Evolutionary conservation across 2,888 invertebrate species (phyloP), one percentile per base, ranked within the genome.

Genomic region (Pachydiplax longipennis): DNA sequence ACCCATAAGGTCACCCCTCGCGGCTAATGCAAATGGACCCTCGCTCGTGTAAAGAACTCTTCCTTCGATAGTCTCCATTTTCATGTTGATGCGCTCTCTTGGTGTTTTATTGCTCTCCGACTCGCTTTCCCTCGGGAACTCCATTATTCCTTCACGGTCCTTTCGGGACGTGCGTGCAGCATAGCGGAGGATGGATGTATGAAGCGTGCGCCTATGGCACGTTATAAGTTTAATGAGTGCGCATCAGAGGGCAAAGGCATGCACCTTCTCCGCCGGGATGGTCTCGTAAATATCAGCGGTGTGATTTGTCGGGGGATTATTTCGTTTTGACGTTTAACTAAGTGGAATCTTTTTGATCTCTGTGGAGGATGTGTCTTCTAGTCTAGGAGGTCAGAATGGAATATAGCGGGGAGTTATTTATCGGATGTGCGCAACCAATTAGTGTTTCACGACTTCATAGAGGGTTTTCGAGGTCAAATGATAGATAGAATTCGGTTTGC

Each of bases 381-480:
- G 6, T 53, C 31, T 22, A 25, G 31, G 87, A n/a, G 37, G 35
- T 65, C 65, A 87, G 37, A 65, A 87, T 87, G 87, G 87, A 40
- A 37, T 53, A 87, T 61, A 18, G 73, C 65, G 40, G 87, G 82
- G 87, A 35, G 61, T 87, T 37, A 87, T 87, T 87, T 61, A 87
- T 87, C 37, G 87, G 87, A n/a, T 6, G 35, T 22, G 87, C n/a
- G 35, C 87, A 22, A 10, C 87, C 87, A 87, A 87, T 87, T 87
- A 87, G 87, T 37, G 87, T 61, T 87, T 87, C 87, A 87, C 61
- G 87, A 61, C 87, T 87, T 87, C 87, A 87, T 87, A 87, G 58
- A 87, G 40, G 73, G 87, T 58, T 87, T 37, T 37, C 37, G 87
- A n/a, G n/a, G 37, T 40, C 37, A 22, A 31, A 61, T 37, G 87